phyloP scores from a whole-genome alignment of 2,888 invertebrate species.

The Heliconius cydno region DNA sequence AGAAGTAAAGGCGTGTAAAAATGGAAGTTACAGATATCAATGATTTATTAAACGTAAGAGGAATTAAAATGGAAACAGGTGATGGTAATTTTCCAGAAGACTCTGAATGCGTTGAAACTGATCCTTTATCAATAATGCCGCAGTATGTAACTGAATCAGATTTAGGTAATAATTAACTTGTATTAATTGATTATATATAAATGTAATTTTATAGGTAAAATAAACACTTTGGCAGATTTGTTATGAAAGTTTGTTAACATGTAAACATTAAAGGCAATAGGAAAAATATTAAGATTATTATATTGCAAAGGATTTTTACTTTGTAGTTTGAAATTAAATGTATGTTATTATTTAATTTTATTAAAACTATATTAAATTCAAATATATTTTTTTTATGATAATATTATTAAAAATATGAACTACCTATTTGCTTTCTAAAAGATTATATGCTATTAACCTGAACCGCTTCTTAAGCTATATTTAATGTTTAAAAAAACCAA shows the following conservation, averaged over 20 bases:
- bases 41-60: conserved; percentile 71
- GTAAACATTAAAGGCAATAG: not conserved
- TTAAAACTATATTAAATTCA: too few relatives aligned
- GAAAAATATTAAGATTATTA: not conserved
- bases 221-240: not conserved
- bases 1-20: conserved; percentile 27
- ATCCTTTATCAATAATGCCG: conserved; percentile 71
- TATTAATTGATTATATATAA: not conserved
- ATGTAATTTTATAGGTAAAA: not conserved
- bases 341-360: too few relatives aligned
- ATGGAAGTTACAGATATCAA: conserved; percentile 77
- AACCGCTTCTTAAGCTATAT: too few relatives aligned
- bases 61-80: conserved; percentile 75
- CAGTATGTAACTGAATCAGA: conserved; percentile 79
- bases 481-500: too few relatives aligned
- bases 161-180: conserved; percentile 63
- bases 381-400: too few relatives aligned
- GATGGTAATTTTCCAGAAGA: conserved; percentile 66
- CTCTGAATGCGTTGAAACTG: conserved; percentile 59
- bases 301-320: too few relatives aligned
- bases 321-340: too few relatives aligned
- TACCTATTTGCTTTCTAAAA: too few relatives aligned
- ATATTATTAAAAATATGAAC: too few relatives aligned
- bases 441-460: too few relatives aligned
- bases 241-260: not conserved